Base-by-base conservation (phyloP, 2,797 vertebrate genomes). In the Manis javanica region DNA sequence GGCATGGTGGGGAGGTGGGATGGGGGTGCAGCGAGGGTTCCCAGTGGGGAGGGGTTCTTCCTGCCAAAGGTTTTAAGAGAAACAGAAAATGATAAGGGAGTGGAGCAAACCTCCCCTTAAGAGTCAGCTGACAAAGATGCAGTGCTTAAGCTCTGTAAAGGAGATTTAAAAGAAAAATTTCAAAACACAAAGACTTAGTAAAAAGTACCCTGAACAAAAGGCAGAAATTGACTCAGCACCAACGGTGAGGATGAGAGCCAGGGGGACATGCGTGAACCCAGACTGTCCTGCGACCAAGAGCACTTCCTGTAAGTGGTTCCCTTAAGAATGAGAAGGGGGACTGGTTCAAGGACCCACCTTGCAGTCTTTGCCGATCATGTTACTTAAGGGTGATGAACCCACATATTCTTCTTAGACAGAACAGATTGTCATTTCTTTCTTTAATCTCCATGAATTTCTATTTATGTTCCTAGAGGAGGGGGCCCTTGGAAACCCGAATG, bases 151-250 rank as follows among this genome's bases (percentile, higher is more conserved):
- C 57, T 75, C 9, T 78, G 24, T 42, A 71, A 88, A 37, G n/a
- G 7, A 72, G 24, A 61, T 81, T 79, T 61, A 24, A 83, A 64
- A 49, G 7, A 46, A 46, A 46, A 46, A 10, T 9, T 46, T 46
- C 42, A 46, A 46, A 46, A 46, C 42, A 46, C 42, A 46, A 46
- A 46, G 42, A 46, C 61, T 90, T 87, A n/a, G 18, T 79, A 59
- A 57, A n/a, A 82, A 51, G 55, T 3, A 9, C n/a, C 21, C 49
- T 15, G 21, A 77, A 59, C 10, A 82, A 96, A 96, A 90, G 49
- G 42, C 53, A 87, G 59, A 97, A 57, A 64, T 79, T 59, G 78
- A 79, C 79, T 94, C 24, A 31, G 6, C 55, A 34, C n/a, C 84
- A 77, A 75, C 39, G 34, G 19, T 42, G 10, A 91, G 23, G n/a